phyloP scores from a whole-genome alignment of 2,797 vertebrate genomes.

The Cossypha heuglini region DNA sequence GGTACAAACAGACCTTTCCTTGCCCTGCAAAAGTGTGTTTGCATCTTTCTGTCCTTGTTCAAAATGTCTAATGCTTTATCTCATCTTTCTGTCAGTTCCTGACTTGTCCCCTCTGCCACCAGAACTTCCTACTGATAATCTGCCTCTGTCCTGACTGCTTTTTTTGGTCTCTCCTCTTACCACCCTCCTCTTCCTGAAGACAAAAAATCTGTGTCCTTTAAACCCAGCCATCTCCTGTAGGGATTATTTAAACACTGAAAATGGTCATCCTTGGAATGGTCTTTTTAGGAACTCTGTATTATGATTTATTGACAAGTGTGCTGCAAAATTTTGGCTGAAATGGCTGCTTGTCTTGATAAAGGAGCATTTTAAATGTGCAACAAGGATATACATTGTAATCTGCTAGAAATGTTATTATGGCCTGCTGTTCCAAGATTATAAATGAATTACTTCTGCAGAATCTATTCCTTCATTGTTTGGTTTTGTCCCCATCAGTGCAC shows the following conservation, averaged over 20 bases:
- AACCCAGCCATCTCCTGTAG: neutral
- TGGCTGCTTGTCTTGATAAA: neutral
- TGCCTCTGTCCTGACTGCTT: neutral
- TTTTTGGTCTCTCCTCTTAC: neutral
- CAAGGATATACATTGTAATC: neutral
- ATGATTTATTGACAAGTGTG: neutral
- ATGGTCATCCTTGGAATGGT: neutral
- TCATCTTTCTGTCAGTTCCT: neutral
- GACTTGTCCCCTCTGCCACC: neutral
- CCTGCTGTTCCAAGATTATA: neutral
- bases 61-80: neutral
- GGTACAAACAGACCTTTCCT: conserved; percentile 3
- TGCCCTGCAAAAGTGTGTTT: neutral
- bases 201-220: neutral
- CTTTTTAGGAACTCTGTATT: neutral
- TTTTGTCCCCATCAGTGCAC: neutral
- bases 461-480: neutral
- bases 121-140: neutral
- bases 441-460: neutral
- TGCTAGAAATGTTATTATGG: neutral
- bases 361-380: neutral
- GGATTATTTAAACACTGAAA: neutral
- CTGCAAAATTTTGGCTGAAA: neutral
- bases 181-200: neutral
- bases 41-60: neutral